These are phyloP conservation scores for Dendronephthya gigantea DNA, from an alignment of 64 coral and sea anemone genomes.

Conservation along the genomic window DNA sequence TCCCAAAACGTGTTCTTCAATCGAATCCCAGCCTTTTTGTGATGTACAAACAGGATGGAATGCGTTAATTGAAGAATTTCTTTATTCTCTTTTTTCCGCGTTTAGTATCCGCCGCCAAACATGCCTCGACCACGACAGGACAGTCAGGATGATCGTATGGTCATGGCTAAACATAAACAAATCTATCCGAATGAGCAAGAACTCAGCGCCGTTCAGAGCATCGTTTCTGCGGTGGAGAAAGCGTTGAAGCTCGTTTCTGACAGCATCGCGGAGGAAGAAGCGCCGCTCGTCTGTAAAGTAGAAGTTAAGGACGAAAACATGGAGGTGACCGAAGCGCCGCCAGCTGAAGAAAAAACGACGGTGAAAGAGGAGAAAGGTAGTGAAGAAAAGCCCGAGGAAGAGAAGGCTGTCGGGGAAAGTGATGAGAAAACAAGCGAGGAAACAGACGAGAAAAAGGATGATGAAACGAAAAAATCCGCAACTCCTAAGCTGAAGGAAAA, in stretches of 20 bases:
- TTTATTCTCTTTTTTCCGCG: too few species aligned
- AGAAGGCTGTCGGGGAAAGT: conserved; percentile 9
- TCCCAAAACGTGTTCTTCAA: too few species aligned
- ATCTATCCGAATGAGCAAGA: conserved; percentile 98
- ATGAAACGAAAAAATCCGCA: background rate
- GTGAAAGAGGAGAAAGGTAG: conserved; percentile 36
- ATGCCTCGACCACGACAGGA: conserved; percentile 48
- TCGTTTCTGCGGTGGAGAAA: conserved; percentile 91
- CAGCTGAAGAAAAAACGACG: conserved; percentile 48
- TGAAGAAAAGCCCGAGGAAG: conserved; percentile 35
- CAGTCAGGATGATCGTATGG: conserved; percentile 80
- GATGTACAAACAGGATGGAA: too few species aligned
- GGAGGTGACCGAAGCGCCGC: conserved; percentile 35
- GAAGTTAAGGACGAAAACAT: conserved; percentile 48
- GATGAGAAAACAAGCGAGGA: background rate
- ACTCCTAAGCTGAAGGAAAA: background rate
- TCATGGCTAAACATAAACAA: conserved; percentile 80
- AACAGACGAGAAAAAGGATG: background rate
- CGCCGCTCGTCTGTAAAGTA: conserved; percentile 18
- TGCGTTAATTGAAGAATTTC: too few species aligned
- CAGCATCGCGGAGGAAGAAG: conserved; percentile 79
- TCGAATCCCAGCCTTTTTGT: too few species aligned
- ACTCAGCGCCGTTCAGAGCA: conserved; percentile 81
- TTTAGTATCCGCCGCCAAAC: background rate
- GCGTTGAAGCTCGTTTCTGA: conserved; percentile 94